Conservation (phyloP, 2,113 vertebrate species). For the Piprites chloris region DNA sequence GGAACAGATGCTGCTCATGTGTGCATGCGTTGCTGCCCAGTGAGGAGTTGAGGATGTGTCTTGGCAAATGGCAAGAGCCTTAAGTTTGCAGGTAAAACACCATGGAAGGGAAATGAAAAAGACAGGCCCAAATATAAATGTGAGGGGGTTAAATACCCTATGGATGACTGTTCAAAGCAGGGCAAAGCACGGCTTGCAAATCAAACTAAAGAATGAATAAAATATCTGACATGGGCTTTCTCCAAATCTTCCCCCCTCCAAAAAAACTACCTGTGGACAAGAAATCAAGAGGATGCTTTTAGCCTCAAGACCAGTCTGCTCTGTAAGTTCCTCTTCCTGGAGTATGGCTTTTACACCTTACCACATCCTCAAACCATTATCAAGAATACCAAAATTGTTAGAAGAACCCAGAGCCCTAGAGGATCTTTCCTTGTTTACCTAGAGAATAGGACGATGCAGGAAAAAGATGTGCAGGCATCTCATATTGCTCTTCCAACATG, state of each 20-base stretch:
- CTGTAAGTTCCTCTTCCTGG: neutral
- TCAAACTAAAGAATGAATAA: neutral
- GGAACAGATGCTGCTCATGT: slow-evolving; percentile 53
- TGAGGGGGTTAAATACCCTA: neutral
- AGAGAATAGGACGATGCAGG: neutral
- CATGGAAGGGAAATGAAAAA: neutral
- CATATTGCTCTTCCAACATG: neutral
- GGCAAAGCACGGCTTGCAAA: neutral
- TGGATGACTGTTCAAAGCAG: neutral
- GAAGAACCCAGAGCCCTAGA: neutral
- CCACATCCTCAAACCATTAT: neutral
- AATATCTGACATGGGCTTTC: neutral
- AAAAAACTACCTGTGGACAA: neutral
- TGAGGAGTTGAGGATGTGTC: slow-evolving; percentile 28
- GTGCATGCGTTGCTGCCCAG: neutral
- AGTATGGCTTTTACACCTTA: neutral
- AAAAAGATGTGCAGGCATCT: neutral
- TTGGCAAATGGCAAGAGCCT: slow-evolving; percentile 31
- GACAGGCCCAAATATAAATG: neutral
- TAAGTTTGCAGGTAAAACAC: slow-evolving; percentile 40
- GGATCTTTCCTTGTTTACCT: neutral
- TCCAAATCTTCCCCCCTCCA: neutral
- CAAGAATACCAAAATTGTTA: neutral
- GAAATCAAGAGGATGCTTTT: neutral
- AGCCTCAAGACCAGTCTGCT: neutral